Evolutionary conservation across 2,888 invertebrate genomes (phyloP).

Genomic region (Hedya salicella): DNA sequence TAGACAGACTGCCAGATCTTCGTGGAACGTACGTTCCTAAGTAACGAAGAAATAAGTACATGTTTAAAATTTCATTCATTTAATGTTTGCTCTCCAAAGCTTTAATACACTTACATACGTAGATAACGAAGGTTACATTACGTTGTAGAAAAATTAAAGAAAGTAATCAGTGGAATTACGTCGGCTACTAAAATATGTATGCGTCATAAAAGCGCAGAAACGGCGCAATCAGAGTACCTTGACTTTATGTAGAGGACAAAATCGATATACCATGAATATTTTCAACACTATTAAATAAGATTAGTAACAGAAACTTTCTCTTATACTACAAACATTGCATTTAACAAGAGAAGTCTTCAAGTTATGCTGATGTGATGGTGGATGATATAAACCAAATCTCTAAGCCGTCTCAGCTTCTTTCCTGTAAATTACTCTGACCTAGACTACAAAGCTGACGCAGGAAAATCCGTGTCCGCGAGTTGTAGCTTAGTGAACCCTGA

Average conservation of each 20-base stretch:
- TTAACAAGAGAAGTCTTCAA: too few relatives aligned
- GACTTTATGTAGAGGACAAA: slow-evolving; percentile 16
- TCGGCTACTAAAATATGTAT: slow-evolving; percentile 84
- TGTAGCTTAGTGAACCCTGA: too few relatives aligned
- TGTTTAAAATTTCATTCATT: slow-evolving; percentile 66
- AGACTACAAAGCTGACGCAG: too few relatives aligned
- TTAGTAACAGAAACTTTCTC: too few relatives aligned
- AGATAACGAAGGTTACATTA: slow-evolving; percentile 47
- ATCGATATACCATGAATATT: background rate
- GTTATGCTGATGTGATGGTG: too few relatives aligned
- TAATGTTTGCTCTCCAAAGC: slow-evolving; percentile 71
- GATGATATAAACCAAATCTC: too few relatives aligned
- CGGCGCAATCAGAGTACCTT: slow-evolving; percentile 17
- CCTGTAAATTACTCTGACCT: too few relatives aligned
- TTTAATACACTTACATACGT: slow-evolving; percentile 74
- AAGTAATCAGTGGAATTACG: slow-evolving; percentile 84
- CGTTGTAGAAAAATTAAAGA: slow-evolving; percentile 82
- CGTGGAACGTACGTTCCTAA: slow-evolving; percentile 38
- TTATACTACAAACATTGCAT: too few relatives aligned
- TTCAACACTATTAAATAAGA: background rate
- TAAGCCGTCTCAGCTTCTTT: too few relatives aligned
- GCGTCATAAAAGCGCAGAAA: slow-evolving; percentile 70
- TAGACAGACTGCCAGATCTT: slow-evolving; percentile 38
- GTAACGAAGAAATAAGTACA: slow-evolving; percentile 43
- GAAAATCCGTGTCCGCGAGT: too few relatives aligned